These are phyloP conservation scores for Zootoca vivipara DNA, from an alignment of 2,113 vertebrate species.

Conservation along the genomic window DNA sequence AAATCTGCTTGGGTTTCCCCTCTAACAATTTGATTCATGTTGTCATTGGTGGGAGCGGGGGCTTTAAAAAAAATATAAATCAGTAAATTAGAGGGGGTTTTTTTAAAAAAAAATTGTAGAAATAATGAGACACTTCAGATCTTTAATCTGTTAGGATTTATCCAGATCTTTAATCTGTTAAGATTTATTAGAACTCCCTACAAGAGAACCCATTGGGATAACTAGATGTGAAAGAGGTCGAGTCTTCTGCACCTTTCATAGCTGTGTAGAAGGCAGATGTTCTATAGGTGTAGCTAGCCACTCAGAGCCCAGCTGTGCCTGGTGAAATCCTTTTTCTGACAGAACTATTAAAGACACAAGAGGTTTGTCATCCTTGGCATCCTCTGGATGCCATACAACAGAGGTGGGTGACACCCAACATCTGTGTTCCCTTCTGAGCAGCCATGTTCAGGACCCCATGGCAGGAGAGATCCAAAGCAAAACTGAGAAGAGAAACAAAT, in stretches of 20 bases:
- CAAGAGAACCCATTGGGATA: not conserved
- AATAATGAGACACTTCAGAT: not conserved
- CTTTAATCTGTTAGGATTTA: not conserved
- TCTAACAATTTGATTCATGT: constrained; percentile 1
- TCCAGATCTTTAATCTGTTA: not conserved
- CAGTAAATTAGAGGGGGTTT: not conserved
- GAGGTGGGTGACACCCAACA: no score
- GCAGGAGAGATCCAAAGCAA: no score
- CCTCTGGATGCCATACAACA: not conserved
- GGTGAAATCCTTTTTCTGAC: not conserved
- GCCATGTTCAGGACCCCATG: no score
- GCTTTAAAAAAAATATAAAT: not conserved
- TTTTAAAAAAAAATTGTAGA: not conserved
- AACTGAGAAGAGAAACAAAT: no score
- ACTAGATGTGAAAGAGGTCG: not conserved
- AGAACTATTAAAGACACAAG: not conserved
- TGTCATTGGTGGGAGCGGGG: not conserved
- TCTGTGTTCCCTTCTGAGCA: no score
- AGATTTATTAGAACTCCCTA: not conserved
- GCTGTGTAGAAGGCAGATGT: no score
- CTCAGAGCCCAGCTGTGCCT: not conserved
- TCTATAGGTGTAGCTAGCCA: not conserved
- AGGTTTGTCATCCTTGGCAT: not conserved
- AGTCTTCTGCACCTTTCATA: not conserved
- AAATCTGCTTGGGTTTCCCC: not conserved